phyloP scores from a whole-genome alignment of 2,888 invertebrate species.

The Drosophila affinis region DNA sequence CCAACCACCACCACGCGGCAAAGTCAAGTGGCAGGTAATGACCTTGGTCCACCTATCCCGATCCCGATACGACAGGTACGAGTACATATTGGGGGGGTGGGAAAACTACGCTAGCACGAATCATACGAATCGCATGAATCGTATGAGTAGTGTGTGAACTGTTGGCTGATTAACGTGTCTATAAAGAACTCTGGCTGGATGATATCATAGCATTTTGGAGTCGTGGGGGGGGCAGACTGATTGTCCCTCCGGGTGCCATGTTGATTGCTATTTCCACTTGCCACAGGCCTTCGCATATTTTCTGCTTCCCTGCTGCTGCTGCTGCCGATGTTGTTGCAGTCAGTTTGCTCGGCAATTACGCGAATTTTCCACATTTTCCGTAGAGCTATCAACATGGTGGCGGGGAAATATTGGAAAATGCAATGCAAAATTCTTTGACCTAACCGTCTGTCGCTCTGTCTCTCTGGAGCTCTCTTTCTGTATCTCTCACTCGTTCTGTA shows the following conservation, averaged over 20 bases:
- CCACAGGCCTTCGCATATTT: neutral
- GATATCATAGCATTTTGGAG: slow-evolving; percentile 27
- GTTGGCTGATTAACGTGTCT: slow-evolving; percentile 24
- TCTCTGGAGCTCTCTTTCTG: neutral
- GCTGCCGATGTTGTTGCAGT: neutral
- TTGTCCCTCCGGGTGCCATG: slow-evolving; percentile 2
- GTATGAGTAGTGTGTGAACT: neutral
- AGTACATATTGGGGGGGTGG: slow-evolving; percentile 20
- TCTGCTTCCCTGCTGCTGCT: neutral
- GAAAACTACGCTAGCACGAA: slow-evolving; percentile 1
- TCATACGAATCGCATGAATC: neutral
- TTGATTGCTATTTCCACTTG: slow-evolving; percentile 33
- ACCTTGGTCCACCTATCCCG: slow-evolving; percentile 79
- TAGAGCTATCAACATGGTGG: slow-evolving; percentile 37
- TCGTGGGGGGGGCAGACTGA: neutral
- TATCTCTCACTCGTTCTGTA: slow-evolving; percentile 27
- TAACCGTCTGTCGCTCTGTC: slow-evolving; percentile 15
- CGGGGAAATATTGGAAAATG: slow-evolving; percentile 51
- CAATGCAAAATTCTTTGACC: slow-evolving; percentile 66
- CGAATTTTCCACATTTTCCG: slow-evolving; percentile 63
- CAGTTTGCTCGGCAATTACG: slow-evolving; percentile 36
- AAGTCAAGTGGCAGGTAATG: slow-evolving; percentile 71
- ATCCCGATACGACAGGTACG: slow-evolving; percentile 50
- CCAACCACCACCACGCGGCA: slow-evolving; percentile 15
- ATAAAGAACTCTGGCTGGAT: slow-evolving; percentile 8